Percentiles rank a stretch among this genome's conserved stretches.
These are phyloP conservation scores for Tricholaema leucomelas DNA, from an alignment of 2,113 vertebrate genomes.

Conservation along the genomic window DNA sequence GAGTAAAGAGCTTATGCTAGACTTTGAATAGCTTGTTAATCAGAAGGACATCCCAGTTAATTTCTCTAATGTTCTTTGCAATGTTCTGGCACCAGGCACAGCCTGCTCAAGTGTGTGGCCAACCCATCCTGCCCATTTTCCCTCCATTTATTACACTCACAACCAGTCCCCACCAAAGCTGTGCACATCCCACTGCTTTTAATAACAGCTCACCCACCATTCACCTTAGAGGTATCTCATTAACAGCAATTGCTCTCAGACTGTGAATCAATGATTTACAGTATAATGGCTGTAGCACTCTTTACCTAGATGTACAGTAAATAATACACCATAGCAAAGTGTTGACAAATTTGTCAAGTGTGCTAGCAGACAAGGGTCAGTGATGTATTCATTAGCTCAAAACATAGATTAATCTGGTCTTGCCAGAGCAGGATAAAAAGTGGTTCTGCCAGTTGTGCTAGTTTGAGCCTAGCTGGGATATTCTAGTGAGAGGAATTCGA, in stretches of 20 bases:
- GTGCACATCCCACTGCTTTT: neutral
- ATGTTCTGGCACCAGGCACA: neutral
- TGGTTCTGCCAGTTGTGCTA: constrained; percentile 24
- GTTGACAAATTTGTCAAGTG: constrained; percentile 36
- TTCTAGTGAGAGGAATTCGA: no score
- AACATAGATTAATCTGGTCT: constrained; percentile 46
- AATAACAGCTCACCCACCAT: no score
- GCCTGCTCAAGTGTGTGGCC: neutral
- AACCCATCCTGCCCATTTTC: neutral
- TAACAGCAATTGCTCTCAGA: constrained; percentile 16
- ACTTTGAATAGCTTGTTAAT: constrained; percentile 66
- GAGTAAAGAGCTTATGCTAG: constrained; percentile 62
- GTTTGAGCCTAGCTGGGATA: no score
- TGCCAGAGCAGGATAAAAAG: constrained; percentile 47
- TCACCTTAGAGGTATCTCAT: no score
- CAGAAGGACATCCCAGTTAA: constrained; percentile 43
- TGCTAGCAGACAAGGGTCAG: constrained; percentile 33
- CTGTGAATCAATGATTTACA: constrained; percentile 28
- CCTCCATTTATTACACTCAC: constrained; percentile 1
- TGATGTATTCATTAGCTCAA: constrained; percentile 40
- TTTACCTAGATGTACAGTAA: constrained; percentile 7
- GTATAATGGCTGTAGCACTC: neutral
- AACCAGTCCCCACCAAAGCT: constrained; percentile 12
- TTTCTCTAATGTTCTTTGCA: constrained; percentile 48
- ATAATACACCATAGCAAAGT: constrained; percentile 35